phyloP scores from a whole-genome alignment of 2,113 vertebrate genomes.

The Cavia aperea region DNA sequence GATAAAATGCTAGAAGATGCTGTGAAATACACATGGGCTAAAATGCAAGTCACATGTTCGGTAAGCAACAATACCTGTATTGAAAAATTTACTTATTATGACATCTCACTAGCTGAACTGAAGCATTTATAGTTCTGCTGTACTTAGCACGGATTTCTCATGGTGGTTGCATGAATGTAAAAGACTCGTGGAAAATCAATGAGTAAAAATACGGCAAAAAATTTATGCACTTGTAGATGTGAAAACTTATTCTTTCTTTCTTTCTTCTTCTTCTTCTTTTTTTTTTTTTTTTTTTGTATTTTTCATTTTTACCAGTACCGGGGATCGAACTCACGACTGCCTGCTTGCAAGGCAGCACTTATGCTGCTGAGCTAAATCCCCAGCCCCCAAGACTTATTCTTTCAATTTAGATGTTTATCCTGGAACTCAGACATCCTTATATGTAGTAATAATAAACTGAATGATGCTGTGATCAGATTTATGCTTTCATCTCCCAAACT shows the following conservation, averaged over 20 bases:
- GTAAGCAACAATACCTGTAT: not conserved
- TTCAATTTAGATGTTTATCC: not conserved
- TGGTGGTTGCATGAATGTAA: too few relatives aligned
- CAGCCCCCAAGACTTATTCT: not conserved
- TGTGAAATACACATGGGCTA: not conserved
- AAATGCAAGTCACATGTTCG: not conserved
- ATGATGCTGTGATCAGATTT: not conserved
- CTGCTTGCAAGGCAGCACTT: too few relatives aligned
- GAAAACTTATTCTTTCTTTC: not conserved
- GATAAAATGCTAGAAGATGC: not conserved
- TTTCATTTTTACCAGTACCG: too few relatives aligned
- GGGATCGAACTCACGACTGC: too few relatives aligned
- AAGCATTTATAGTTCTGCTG: too few relatives aligned
- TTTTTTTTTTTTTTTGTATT: too few relatives aligned
- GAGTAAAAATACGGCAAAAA: not conserved
- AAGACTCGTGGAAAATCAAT: too few relatives aligned
- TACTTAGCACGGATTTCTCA: too few relatives aligned
- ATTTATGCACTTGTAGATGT: not conserved
- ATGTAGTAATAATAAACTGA: not conserved
- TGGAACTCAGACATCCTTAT: not conserved
- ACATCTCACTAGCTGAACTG: not conserved
- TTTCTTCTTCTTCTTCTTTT: too few relatives aligned
- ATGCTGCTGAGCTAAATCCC: too few relatives aligned
- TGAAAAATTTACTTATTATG: not conserved
- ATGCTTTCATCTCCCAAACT: not conserved